phyloP scores from a whole-genome alignment of 2,888 invertebrate species.

The Tetramorium bicarinatum region DNA sequence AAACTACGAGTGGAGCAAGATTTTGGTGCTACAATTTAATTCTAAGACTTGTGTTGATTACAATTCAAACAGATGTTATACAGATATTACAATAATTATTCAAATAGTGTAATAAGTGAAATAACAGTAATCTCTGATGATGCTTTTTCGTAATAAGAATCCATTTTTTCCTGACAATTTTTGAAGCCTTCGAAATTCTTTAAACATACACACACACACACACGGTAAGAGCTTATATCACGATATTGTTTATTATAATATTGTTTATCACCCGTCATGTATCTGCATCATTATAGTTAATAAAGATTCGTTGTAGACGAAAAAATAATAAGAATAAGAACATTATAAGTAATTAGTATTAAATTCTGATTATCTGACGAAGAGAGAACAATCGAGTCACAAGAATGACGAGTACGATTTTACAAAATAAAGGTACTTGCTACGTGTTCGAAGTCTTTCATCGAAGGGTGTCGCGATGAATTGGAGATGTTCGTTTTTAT shows the following conservation, averaged over 20 bases:
- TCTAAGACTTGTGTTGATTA: background rate
- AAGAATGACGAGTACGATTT: background rate
- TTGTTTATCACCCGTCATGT: background rate
- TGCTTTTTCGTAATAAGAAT: too few species aligned
- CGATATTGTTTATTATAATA: too few species aligned
- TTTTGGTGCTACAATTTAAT: too few species aligned
- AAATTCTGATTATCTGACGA: background rate
- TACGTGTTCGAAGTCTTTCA: background rate
- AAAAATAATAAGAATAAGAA: background rate
- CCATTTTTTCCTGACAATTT: background rate
- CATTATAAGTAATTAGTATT: background rate
- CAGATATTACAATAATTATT: background rate
- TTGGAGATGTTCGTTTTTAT: slow-evolving; percentile 13
- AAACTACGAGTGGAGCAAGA: too few species aligned
- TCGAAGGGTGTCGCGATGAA: background rate
- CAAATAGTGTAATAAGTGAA: background rate
- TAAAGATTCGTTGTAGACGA: background rate
- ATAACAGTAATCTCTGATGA: background rate
- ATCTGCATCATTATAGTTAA: background rate
- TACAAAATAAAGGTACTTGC: background rate
- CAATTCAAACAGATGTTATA: background rate
- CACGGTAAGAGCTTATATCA: background rate
- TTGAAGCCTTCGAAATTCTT: background rate
- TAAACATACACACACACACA: background rate
- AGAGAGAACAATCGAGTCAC: background rate